phyloP scores from a whole-genome alignment of 1,140 invertebrate species.

The Helicorthomorpha holstii region DNA sequence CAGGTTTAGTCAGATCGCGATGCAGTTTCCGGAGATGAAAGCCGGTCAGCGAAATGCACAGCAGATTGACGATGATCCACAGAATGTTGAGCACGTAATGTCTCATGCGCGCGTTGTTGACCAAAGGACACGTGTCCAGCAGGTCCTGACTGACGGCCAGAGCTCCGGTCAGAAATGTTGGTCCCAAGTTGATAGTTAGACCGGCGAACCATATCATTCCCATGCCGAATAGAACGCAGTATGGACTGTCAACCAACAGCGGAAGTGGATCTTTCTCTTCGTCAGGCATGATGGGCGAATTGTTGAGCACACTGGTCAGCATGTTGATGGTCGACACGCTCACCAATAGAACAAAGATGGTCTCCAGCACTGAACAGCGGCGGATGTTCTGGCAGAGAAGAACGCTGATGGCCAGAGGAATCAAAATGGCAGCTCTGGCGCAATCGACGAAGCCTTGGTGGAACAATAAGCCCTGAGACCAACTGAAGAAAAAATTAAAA shows the following conservation, averaged over 20 bases:
- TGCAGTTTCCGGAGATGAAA: conserved; percentile 69
- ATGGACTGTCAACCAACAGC: conserved; percentile 55
- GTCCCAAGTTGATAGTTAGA: conserved; percentile 72
- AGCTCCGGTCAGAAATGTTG: conserved; percentile 69
- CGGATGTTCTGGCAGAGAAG: conserved; percentile 63
- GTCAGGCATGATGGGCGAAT: conserved; percentile 65
- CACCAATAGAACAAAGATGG: conserved; percentile 71
- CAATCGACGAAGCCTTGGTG: conserved; percentile 73
- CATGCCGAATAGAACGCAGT: conserved; percentile 77
- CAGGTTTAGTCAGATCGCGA: too few relatives aligned
- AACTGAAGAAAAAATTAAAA: too few relatives aligned
- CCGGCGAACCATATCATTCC: conserved; percentile 81
- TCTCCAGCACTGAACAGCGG: conserved; percentile 72
- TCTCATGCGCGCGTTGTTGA: conserved; percentile 51
- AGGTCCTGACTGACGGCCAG: conserved; percentile 67
- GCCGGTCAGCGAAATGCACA: conserved; percentile 62
- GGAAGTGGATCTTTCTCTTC: too few relatives aligned
- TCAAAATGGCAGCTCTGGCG: conserved; percentile 54
- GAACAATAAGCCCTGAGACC: conserved; percentile 73
- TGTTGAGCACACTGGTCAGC: conserved; percentile 75
- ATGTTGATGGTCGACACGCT: conserved; percentile 84
- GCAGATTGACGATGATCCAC: conserved; percentile 72
- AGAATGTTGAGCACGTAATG: conserved; percentile 77
- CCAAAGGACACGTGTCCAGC: too few relatives aligned
- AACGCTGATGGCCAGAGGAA: conserved; percentile 65